These are phyloP conservation scores for Polypedilum vanderplanki DNA, from an alignment of 1,140 invertebrate species.

Conservation along the genomic window DNA sequence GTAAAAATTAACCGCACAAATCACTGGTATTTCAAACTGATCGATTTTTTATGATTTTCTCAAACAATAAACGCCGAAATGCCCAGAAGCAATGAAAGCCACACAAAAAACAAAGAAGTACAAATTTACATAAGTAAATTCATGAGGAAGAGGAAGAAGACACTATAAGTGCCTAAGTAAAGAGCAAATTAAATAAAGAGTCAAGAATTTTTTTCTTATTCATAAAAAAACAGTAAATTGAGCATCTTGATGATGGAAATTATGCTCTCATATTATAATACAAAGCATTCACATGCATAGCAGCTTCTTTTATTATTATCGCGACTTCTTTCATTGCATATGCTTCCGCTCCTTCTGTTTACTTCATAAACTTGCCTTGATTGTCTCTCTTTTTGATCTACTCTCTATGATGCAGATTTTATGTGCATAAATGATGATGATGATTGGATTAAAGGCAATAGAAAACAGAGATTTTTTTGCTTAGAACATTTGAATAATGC, in stretches of 20 bases:
- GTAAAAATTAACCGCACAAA: too few relatives aligned
- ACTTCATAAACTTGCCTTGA: neutral
- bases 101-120: too few relatives aligned
- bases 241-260: slow-evolving; percentile 12
- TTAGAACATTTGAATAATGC: too few relatives aligned
- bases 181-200: neutral
- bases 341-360: slow-evolving; percentile 10
- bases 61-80: too few relatives aligned
- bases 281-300: neutral
- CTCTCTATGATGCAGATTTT: neutral
- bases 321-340: slow-evolving; percentile 10
- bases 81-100: too few relatives aligned
- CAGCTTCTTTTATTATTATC: neutral
- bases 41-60: too few relatives aligned
- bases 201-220: too few relatives aligned
- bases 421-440: slow-evolving; percentile 10
- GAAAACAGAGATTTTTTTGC: too few relatives aligned
- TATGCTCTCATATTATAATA: neutral
- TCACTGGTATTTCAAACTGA: too few relatives aligned
- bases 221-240: neutral
- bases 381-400: neutral
- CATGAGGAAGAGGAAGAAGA: slow-evolving; percentile 12
- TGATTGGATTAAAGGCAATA: neutral
- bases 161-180: neutral
- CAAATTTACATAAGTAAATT: too few relatives aligned